Base-by-base conservation (phyloP, 1,140 invertebrate species). In the Drosophila equinoxialis region DNA sequence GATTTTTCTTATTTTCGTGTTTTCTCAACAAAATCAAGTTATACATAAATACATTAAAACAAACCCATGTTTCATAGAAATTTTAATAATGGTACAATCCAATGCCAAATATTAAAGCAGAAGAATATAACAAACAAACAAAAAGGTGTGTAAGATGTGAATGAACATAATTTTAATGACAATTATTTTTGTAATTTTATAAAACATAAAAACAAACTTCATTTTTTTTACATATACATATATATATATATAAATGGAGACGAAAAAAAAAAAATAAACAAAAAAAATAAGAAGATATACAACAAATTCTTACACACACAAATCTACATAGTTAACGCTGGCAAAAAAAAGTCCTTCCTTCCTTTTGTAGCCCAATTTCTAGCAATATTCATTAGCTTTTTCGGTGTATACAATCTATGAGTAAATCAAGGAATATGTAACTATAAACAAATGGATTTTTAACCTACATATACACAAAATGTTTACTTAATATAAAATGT, bases 141-240 rank as follows among this genome's bases (percentile, higher is more conserved):
- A 23, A 39, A 68, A 26, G 51, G 41, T 42, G 66, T 63, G 68
- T 45, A 72, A 69, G 20, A 51, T 51, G 68, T 45, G 68, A 79
- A 75, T 68, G 66, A 77, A 69, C 87, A 83, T 87, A 87, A 87
- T 82, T 82, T 57, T 45, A 82, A 78, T 68, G 63, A 84, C 71
- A 89, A 84, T 90, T 89, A 89, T 89, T 89, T 89, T 89, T 89
- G 84, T 89, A 89, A 89, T 89, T 89, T 89, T 89, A 89, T 84
- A 89, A 89, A 81, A 87, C 65, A 80, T 71, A 71, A 84, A 59
- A 37, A 59, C 17, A 59, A 59, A 37, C 45, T 86, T 86, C 72
- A 73, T 69, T 73, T 85, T 86, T 87, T 68, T 71, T 68, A 76
- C 77, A 69, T 61, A 77, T 39, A 51, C 42, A 66, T 61, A 62